Evolutionary conservation across 2,797 vertebrate genomes (phyloP).

Genomic region (Spinus pinus): DNA sequence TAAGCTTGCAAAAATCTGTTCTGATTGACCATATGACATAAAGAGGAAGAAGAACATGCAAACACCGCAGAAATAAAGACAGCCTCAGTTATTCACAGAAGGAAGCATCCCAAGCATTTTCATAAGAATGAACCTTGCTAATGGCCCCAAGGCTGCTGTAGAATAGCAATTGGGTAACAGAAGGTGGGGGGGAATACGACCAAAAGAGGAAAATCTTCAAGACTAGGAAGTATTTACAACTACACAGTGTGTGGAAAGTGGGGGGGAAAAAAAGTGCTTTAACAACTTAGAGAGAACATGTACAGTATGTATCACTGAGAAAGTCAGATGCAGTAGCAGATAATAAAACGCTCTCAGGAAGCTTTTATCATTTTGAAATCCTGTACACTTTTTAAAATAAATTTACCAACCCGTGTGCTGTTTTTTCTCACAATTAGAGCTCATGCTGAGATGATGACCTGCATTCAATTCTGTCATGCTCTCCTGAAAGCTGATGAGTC

Average conservation of each 20-base stretch:
- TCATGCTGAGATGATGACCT: neutral
- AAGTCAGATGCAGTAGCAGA: neutral
- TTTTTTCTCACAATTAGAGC: constrained; percentile 3
- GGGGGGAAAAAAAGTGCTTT: neutral
- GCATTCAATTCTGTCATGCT: neutral
- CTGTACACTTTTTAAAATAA: neutral
- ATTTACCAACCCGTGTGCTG: neutral
- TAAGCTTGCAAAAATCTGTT: constrained; percentile 73
- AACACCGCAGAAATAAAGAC: constrained; percentile 74
- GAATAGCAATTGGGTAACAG: constrained; percentile 77
- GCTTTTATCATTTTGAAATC: neutral
- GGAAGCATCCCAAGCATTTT: constrained; percentile 82
- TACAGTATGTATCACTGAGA: neutral
- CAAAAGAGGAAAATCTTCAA: constrained; percentile 72
- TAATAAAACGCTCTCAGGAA: neutral
- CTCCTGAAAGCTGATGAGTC: constrained; percentile 5
- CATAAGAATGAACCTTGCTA: constrained; percentile 82
- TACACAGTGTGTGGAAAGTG: neutral
- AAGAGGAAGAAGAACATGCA: constrained; percentile 73
- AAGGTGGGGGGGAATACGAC: neutral
- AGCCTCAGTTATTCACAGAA: constrained; percentile 74
- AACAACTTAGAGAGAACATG: neutral
- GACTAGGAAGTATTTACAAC: constrained; percentile 58
- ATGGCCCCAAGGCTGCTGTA: constrained; percentile 75
- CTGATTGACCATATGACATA: constrained; percentile 79